Base-by-base conservation (phyloP, 2,797 vertebrate species). In the Acridotheres tristis region DNA sequence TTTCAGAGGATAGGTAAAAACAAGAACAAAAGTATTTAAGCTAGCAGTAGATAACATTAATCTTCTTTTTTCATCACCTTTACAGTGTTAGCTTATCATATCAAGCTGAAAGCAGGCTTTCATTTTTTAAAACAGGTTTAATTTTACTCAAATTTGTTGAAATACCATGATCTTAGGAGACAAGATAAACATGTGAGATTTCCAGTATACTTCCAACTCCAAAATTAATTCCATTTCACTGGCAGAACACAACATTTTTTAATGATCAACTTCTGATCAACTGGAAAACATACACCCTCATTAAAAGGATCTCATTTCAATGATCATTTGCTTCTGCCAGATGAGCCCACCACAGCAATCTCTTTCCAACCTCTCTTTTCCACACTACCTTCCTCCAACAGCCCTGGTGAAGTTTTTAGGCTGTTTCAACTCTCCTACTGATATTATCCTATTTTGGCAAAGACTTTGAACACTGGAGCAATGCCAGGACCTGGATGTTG, bases 401-500 rank as follows among this genome's bases (percentile, higher is more conserved):
- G 43, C 17, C 7, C 12, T 43, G 8, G 19, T 42, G 40, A 75
- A n/a, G 6, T 4, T 4, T 59, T 34, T 7, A 77, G 29, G 14
- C 14, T 72, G 3, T 63, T 78, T 36, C 9, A 6, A 11, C 40
- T 54, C 26, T 71, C 19, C 38, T 59, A 22, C 8, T 32, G 16
- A 32, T 26, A 13, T 3, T 15, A 5, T 32, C 15, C 36, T 23
- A 8, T 40, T 82, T 36, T 30, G 34, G 19, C n/a, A 88, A 53
- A 50, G 50, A 27, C 22, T 63, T 43, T 13, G 19, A 69, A 10
- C 1, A 1, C 20, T 20, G 11, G 13, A 85, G 10, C 26, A 72
- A n/a, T 30, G 23, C 5, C 40, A n/a, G 16, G 30, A 77, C 10
- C 8, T 0, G 0, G 10, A 25, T 38, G 16, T 14, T 42, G 1